Evolutionary conservation across 2,888 invertebrate species (phyloP), one percentile per base, ranked within the genome.

Genomic region (Junonia oenone): DNA sequence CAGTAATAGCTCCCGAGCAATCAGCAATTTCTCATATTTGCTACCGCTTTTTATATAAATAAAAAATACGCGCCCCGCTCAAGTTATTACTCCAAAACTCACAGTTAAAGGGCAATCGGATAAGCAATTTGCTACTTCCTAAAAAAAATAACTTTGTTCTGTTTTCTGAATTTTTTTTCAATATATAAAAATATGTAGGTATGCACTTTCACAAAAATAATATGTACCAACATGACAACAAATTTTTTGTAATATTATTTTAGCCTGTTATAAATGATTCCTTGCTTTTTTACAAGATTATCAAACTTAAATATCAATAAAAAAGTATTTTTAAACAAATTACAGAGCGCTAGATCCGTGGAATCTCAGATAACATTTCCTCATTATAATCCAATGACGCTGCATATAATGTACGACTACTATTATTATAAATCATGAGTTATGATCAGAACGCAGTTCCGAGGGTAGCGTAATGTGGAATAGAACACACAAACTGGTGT

Each of bases 21-120:
- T 89, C 88, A 77, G 86, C 89, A 84, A 88, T 89, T 84, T 79
- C 80, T 87, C 82, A 87, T 87, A 83, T 87, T 89, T 75, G 89
- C 89, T 80, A 89, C 84, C 76, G 81, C 73, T 86, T 86, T 72
- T 83, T 85, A 65, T 65, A 56, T 59, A 64, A 67, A 69, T 67
- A 82, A 83, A 85, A 86, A 81, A 69, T 61, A 63, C 64, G 65
- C 66, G 64, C 64, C 63, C 71, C 68, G 68, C 60, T 58, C 65
- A 68, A 52, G 54, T 54, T 57, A 59, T 57, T 55, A 53, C 55
- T 14, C 35, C 26, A 45, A 57, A 57, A 51, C 56, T 49, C 17
- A 56, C 51, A 37, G 46, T 14, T n/a, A 13, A 13, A 6, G 13
- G 11, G 8, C 22, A 13, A n/a, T 40, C 4, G 22, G 13, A 37